Conservation (phyloP, 2,888 invertebrate species). For the Sclerodermus sp. region DNA sequence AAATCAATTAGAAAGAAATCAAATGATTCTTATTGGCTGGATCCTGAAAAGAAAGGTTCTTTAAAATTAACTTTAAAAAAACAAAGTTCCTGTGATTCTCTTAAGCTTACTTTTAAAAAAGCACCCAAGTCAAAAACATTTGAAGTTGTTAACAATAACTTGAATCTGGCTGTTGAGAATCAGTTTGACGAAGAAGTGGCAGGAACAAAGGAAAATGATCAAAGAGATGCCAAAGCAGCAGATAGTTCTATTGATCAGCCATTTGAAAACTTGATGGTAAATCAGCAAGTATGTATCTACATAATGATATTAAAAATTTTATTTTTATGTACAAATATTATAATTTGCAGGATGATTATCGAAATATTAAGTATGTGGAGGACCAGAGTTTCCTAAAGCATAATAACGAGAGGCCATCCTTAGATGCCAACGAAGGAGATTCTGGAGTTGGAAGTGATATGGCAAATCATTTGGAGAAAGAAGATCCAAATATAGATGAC, state of each 20-base stretch:
- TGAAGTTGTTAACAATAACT: constrained; percentile 44
- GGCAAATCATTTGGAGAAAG: constrained; percentile 51
- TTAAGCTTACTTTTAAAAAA: constrained; percentile 48
- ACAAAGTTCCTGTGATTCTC: constrained; percentile 36
- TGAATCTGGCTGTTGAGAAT: constrained; percentile 26
- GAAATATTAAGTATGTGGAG: constrained; percentile 37
- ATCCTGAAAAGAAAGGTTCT: constrained; percentile 45
- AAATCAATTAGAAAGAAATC: constrained; percentile 36
- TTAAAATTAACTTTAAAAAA: constrained; percentile 51
- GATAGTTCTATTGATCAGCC: constrained; percentile 39
- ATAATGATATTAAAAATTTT: neutral
- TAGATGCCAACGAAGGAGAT: constrained; percentile 52
- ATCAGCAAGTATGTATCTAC: constrained; percentile 40
- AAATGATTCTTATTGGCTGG: constrained; percentile 43
- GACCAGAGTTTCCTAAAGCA: constrained; percentile 24
- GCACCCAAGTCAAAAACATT: constrained; percentile 46
- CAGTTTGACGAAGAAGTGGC: constrained; percentile 41
- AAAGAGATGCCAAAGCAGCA: constrained; percentile 37
- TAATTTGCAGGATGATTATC: constrained; percentile 38
- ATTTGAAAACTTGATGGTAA: constrained; percentile 51
- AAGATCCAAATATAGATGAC: constrained; percentile 53
- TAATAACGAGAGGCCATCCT: constrained; percentile 41
- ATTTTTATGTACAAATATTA: neutral
- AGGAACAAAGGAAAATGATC: constrained; percentile 43
- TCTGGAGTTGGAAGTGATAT: constrained; percentile 57